Evolutionary conservation across 1,140 invertebrate genomes (phyloP), one percentile per base, ranked within the genome.

Genomic region (Philopotamus ludificatus): DNA sequence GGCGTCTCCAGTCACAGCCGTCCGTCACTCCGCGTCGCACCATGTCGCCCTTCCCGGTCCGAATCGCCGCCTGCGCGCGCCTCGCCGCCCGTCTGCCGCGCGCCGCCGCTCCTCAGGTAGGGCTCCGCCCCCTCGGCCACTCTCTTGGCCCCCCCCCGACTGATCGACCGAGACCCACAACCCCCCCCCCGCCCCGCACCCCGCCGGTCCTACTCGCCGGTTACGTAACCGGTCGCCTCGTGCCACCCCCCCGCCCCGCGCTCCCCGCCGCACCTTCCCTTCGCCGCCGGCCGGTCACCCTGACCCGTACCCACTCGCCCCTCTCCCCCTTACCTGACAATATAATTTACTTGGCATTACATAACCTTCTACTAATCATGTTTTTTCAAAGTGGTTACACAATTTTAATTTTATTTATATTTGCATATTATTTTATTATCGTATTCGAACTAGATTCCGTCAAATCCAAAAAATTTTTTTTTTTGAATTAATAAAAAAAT

Each of bases 71-170:
- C 67, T 55, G 18, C 59, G 57, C 51, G 54, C 55, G 16, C 64
- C 63, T 21, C 60, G 22, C 23, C 63, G 51, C 44, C 58, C 51
- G 26, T 63, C 62, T 66, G 70, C 28, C 60, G 44, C 28, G 65
- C 59, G 21, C 68, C 47, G 53, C 68, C 47, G 10, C 55, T 55
- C 21, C 66, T 47, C 54, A 59, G 57, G 16, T 68, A 64, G n/a
- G 58, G 55, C 50, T 63, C 65, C 1, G 58, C 57, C 15, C 61
- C 41, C 60, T 15, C 22, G 42, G 54, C 63, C 59, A 41, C 57
- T 53, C 18, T 62, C n/a, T n/a, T n/a, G n/a, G n/a, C n/a, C 9
- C 15, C 15, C 15, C 45, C 2, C 45, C 9, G 18, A 7, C 20
- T 18, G 45, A 15, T 12, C 4, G 45, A 18, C 18, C n/a, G 45